Percentiles rank a stretch among this genome's conserved stretches.
These are phyloP conservation scores for Melanchra persicariae DNA, from an alignment of 2,888 invertebrate species.

Conservation along the genomic window DNA sequence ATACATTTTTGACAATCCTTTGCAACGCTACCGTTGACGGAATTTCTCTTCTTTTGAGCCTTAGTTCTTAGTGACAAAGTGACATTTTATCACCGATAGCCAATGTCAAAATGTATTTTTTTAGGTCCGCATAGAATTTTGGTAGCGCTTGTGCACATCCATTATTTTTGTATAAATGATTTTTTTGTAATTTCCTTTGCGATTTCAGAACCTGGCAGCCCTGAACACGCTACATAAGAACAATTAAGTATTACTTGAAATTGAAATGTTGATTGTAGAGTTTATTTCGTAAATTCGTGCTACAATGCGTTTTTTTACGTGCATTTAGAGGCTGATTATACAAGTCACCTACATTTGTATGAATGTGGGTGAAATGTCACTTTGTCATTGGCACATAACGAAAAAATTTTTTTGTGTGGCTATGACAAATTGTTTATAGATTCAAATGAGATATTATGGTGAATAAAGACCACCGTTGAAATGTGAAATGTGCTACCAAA, in stretches of 20 bases:
- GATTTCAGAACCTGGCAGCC: not conserved
- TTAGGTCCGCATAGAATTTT: no score
- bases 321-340: constrained; percentile 6
- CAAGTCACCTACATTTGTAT: constrained; percentile 10
- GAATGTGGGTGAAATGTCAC: constrained; percentile 6
- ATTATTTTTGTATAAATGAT: no score
- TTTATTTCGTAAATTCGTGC: constrained; percentile 35
- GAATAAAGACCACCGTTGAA: no score
- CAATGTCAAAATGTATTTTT: no score
- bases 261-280: constrained; percentile 40
- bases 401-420: constrained; percentile 3
- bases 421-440: not conserved
- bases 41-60: no score
- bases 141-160: no score
- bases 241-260: constrained; percentile 56
- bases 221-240: constrained; percentile 46
- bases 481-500: not conserved
- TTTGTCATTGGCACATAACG: not conserved
- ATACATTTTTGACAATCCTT: no score
- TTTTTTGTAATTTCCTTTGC: no score
- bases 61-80: no score
- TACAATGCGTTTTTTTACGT: constrained; percentile 24
- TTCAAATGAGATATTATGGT: no score
- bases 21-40: no score
- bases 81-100: no score